Base-by-base conservation (phyloP, 2,113 vertebrate species). In the Chaenogobius annularis region DNA sequence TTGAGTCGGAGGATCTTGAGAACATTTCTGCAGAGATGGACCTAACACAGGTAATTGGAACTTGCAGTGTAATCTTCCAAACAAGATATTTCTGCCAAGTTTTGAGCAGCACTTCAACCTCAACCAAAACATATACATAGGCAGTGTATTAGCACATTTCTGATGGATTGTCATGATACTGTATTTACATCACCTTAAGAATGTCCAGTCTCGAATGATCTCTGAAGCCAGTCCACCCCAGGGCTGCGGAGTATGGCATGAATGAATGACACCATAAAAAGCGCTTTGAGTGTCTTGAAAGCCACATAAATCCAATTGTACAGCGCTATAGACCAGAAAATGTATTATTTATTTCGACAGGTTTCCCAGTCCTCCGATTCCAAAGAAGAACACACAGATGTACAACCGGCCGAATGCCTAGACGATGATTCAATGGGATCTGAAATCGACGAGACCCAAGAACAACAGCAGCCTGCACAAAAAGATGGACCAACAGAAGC, bases 11-110 rank as follows among this genome's bases (percentile, higher is more conserved):
- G 17, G 59, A 63, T 63, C 31, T 7, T 35, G 26, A 69, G 23
- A 47, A 15, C 7, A 54, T 37, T 52, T 66, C 73, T 10, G 12
- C 12, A 19, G 79, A 79, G 17, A 62, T 73, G 20, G 77, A 81
- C 7, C 14, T 54, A 3, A 77, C 75, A 50, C 79, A 85, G 87
- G 83, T 88, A 40, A 78, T 20, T 4, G 3, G 37, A 1, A 73
- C 5, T 3, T 50, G 7, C 43, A 62, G 17, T 31, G 26, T 1
- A 31, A 31, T 31, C 26, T 31, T 31, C 26, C 26, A 31, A 43
- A 8, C 40, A 43, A 43, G 7, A 43, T 43, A 43, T 43, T 43
- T 43, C 7, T 43, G 10, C 1, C 7, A 9, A 10, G 10, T 43
- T 43, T 43, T 43, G 40, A 1, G 10, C 10, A 43, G 7, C 10